Percentiles rank a stretch among this genome's conserved stretches.
Conservation (phyloP, 2,797 vertebrate species). For the Sebastes steindachneri region DNA sequence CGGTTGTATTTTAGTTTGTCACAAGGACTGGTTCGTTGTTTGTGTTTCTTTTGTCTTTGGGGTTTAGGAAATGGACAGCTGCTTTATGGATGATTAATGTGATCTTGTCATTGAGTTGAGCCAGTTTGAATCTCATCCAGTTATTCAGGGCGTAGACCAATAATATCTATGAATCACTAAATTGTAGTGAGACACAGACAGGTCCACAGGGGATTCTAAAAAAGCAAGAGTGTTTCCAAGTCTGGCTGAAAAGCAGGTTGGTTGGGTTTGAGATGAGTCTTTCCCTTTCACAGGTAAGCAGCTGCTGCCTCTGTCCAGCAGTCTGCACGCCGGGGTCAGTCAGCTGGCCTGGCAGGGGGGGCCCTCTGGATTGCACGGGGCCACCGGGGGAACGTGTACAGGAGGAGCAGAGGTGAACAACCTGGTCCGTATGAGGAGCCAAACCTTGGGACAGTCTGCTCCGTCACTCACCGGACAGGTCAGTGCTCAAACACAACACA, state of each 20-base stretch:
- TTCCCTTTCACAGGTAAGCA: slow-evolving; percentile 88
- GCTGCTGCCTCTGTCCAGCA: slow-evolving; percentile 93
- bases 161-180: neutral
- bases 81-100: neutral
- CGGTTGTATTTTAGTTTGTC: neutral
- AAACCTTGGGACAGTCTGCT: slow-evolving; percentile 93
- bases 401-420: slow-evolving; percentile 88
- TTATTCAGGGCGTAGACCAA: neutral
- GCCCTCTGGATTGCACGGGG: slow-evolving; percentile 22
- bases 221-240: too few species aligned
- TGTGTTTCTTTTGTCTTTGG: neutral
- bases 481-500: slow-evolving; percentile 48
- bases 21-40: too few species aligned
- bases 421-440: slow-evolving; percentile 95
- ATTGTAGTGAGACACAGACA: neutral
- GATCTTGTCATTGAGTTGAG: neutral
- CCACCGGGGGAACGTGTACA: slow-evolving; percentile 61
- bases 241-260: neutral
- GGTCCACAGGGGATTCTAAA: neutral
- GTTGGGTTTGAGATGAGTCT: neutral
- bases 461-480: slow-evolving; percentile 97
- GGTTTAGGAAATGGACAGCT: neutral
- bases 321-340: slow-evolving; percentile 90
- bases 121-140: neutral
- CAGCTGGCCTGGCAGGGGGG: slow-evolving; percentile 86